A percentile compares a stretch with the other conserved stretches of the same genome.
These are phyloP conservation scores for Didymodactylos carnosus DNA, from an alignment of 2,888 invertebrate genomes.

Conservation along the genomic window DNA sequence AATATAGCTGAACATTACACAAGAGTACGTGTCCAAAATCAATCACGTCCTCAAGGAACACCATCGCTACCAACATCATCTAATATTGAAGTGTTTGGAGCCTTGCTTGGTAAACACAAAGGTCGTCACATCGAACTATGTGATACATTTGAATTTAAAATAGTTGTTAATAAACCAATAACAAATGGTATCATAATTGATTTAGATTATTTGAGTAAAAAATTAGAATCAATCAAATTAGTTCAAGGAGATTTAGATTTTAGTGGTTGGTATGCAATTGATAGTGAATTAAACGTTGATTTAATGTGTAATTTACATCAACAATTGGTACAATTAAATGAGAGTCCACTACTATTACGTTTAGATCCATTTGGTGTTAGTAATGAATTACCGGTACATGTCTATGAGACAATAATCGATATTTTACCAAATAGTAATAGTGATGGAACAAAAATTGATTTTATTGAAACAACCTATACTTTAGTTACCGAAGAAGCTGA, in stretches of 20 bases:
- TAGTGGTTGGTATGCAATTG: slow-evolving; percentile 93
- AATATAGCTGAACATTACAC: slow-evolving; percentile 99
- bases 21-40: slow-evolving; percentile 68
- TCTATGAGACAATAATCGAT: slow-evolving; percentile 88
- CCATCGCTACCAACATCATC: no score
- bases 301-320: slow-evolving; percentile 59
- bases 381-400: slow-evolving; percentile 64
- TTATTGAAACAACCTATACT: slow-evolving; percentile 75
- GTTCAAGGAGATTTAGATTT: slow-evolving; percentile 96
- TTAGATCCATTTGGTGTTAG: slow-evolving; percentile 65
- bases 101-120: slow-evolving; percentile 84
- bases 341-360: slow-evolving; percentile 79
- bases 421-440: no score
- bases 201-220: background rate
- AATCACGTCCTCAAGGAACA: no score
- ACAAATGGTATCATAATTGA: no score
- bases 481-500: slow-evolving; percentile 94
- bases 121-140: slow-evolving; percentile 89
- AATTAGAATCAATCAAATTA: slow-evolving; percentile 55
- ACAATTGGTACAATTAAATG: slow-evolving; percentile 84
- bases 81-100: slow-evolving; percentile 58
- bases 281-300: slow-evolving; percentile 64
- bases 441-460: slow-evolving; percentile 64
- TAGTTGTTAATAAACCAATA: slow-evolving; percentile 48
- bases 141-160: slow-evolving; percentile 69